Evolutionary conservation across 2,888 invertebrate species (phyloP), one percentile per base, ranked within the genome.

Genomic region (Cephus sareptanus): DNA sequence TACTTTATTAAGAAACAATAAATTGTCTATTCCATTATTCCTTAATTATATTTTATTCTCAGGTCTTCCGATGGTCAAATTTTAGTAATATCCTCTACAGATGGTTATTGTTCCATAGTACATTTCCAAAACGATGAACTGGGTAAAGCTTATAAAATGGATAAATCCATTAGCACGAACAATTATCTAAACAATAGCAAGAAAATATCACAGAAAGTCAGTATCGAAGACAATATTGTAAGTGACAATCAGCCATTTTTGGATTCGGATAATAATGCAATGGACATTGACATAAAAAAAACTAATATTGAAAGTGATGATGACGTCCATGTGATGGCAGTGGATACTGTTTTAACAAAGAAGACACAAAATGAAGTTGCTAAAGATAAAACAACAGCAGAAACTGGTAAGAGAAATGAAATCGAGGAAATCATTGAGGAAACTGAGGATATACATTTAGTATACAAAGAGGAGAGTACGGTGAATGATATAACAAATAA

Each of bases 91-190:
- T 96, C 97, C 4, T 98, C 98, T 23, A 96, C 97, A 0, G 98
- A 98, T 92, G 98, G 98, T 1, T 98, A 96, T 90, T 97, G 97
- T 90, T 96, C 97, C 0, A 92, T 98, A 76, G 93, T 97, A 34
- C 94, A 95, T n/a, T 97, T 98, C 91, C 93, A 94, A 56, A 92
- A 93, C 11, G 94, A 93, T 23, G 97, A 97, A 92, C 91, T 97
- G 23, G 97, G 97, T 11, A 88, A 91, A 34, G 90, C 92, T 34
- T 94, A 94, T 83, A 90, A 92, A 77, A 90, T 91, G 80, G 81
- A 83, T 68, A 81, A 76, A 74, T 79, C 76, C 31, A 71, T 40
- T 77, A 79, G 35, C 69, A 76, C 12, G 68, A 75, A 30, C 80
- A 70, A 73, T 77, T 11, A 80, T 77, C 69, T 69, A 15, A 74